Conservation (phyloP, 2,113 vertebrate species). For the Bubo bubo region DNA sequence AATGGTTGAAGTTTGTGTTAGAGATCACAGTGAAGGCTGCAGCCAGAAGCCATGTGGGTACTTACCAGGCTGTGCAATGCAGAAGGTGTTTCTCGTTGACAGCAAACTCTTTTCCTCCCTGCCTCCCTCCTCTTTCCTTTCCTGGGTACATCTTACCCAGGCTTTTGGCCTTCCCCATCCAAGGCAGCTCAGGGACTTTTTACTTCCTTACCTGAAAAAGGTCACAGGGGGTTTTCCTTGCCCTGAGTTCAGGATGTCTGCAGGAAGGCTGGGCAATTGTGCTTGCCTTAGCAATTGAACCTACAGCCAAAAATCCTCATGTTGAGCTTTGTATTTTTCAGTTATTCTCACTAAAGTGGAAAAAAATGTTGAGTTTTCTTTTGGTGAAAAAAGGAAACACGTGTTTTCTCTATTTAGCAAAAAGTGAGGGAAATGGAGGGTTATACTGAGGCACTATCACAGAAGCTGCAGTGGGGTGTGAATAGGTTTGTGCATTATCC, state of each 20-base stretch:
- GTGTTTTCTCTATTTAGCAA: neutral
- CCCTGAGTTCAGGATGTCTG: neutral
- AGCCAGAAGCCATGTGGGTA: neutral
- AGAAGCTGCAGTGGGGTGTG: neutral
- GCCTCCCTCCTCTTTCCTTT: no score
- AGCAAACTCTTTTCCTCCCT: neutral
- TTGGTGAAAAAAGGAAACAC: neutral
- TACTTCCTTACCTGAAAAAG: neutral
- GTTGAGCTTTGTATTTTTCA: neutral
- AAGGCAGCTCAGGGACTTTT: neutral
- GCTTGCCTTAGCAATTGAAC: neutral
- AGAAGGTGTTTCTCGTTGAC: neutral
- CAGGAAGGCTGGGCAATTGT: neutral
- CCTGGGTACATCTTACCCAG: neutral
- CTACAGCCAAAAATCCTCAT: neutral
- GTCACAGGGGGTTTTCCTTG: neutral
- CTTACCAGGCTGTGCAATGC: neutral
- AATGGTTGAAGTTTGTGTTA: neutral
- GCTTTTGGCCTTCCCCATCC: neutral
- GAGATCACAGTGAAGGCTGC: neutral
- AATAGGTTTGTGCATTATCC: neutral
- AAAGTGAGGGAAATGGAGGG: neutral
- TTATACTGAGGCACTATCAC: neutral
- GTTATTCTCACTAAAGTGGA: neutral
- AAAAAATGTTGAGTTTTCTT: neutral